Base-by-base conservation (phyloP, 1,140 invertebrate genomes). In the Bombus confusus region DNA sequence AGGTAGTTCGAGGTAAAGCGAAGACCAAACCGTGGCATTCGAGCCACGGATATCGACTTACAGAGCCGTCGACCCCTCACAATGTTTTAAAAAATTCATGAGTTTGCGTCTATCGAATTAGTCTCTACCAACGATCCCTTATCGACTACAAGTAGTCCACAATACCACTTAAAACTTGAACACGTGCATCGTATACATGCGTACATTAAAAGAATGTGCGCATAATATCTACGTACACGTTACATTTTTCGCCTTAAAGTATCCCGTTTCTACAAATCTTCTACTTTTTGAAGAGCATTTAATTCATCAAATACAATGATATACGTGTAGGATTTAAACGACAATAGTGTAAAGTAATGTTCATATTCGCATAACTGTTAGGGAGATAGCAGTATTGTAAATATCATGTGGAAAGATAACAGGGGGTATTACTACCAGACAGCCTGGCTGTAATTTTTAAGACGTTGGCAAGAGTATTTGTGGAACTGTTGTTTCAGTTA, bases 1-100 rank as follows among this genome's bases (percentile, higher is more conserved):
- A 80, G 79, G 69, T 41, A 81, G 84, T 78, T 86, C 78, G 83
- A 84, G 83, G 86, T 79, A 80, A 74, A 74, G 3, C 15, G 43
- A 73, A 86, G 81, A 93, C 86, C 89, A 90, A 92, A 93, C 87
- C 88, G 69, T 76, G 74, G 80, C 83, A 83, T 91, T 92, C 80
- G 87, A 84, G 76, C 74, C 72, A 75, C 13, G 83, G 89, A 87
- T 93, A 93, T 93, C 85, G 92, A 92, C 88, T 92, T 84, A 76
- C 80, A 77, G 89, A 90, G 92, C 88, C 91, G 88, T 93, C 90
- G 92, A 93, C 90, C 92, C 90, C 88, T 86, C 79, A 86, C 81
- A 83, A 81, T 66, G 87, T 86, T 72, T 80, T 93, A 91, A 92
- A 94, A 91, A 93, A 94, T 94, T 93, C 91, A 94, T 90, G 85